Evolutionary conservation across 2,113 vertebrate genomes (phyloP), one percentile per base, ranked within the genome.

Genomic region (Nycticebus coucang): DNA sequence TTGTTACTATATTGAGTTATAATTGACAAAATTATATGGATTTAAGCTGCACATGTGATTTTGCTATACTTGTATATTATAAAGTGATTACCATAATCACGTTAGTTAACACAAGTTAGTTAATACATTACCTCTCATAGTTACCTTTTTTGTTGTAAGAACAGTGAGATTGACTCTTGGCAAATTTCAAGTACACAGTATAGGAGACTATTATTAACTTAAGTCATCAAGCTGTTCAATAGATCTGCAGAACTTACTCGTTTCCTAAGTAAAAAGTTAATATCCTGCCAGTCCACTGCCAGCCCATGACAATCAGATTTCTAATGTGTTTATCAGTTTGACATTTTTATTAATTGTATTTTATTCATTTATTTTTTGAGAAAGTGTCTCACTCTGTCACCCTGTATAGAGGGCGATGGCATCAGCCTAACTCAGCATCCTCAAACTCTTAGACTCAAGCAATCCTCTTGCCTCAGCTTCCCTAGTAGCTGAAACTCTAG

Each of bases 241-340:
- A 41, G 26, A 37, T 79, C 13, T 6, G 17, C 12, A 15, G 18
- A 64, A 72, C 19, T 72, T 62, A 59, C 19, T 64, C 21, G 80
- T 91, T 3, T 85, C 4, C 7, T 85, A 55, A 86, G 5, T 37
- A 8, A 59, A 59, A 72, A 85, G 33, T 68, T 33, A 10, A 33
- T 78, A 55, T 1, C 60, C 4, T 50, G 45, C 45, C 45, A 2
- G 45, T 50, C 3, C 26, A 2, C 4, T 10, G 3, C 1, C 12
- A 22, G 18, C 4, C 8, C 2, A 30, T 55, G 3, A 12, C 22
- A 57, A 22, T n/a, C 45, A 55, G 24, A 7, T 33, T 41, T 80
- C 55, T 64, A 33, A 7, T 72, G 3, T n/a, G 2, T 66, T 75
- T 83, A 8, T 71, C 5, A 35, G 33, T 78, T 59, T 24, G 45